Evolutionary conservation across 2,113 vertebrate species (phyloP).

Genomic region (Cercocebus atys): DNA sequence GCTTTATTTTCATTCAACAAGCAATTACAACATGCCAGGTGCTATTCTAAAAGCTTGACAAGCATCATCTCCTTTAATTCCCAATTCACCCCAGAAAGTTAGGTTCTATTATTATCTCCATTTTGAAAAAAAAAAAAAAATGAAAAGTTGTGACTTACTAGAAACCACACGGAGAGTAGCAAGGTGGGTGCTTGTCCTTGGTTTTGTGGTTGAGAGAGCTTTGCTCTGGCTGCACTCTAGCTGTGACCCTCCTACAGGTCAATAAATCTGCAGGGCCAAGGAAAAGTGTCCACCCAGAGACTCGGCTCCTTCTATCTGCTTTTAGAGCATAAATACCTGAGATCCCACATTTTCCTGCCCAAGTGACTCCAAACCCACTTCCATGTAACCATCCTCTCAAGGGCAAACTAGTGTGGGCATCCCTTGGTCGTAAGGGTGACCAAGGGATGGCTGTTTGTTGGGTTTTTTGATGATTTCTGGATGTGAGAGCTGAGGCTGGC

Average conservation of each 20-base stretch:
- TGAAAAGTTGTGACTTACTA: not conserved
- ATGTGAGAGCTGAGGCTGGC: not conserved
- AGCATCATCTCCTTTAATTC: not conserved
- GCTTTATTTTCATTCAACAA: not conserved
- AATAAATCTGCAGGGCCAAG: not conserved
- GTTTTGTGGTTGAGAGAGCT: not conserved
- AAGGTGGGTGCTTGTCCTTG: not conserved
- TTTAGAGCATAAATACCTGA: not conserved
- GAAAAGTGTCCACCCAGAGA: not conserved
- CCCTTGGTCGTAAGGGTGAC: not conserved
- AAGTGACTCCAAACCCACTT: not conserved
- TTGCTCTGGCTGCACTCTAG: not conserved
- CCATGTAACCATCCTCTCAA: not conserved
- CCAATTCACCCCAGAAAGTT: not conserved
- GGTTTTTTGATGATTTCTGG: not conserved
- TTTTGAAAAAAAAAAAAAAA: not conserved
- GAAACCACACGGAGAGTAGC: not conserved
- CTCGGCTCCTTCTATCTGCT: not conserved
- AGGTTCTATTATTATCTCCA: not conserved
- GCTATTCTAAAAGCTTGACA: not conserved
- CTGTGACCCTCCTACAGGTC: not conserved
- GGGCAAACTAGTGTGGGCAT: not conserved
- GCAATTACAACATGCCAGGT: not conserved
- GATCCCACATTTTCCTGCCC: not conserved
- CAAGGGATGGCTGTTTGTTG: not conserved